phyloP scores from a whole-genome alignment of 2,888 invertebrate species.

The Trissoscelio sp. region DNA sequence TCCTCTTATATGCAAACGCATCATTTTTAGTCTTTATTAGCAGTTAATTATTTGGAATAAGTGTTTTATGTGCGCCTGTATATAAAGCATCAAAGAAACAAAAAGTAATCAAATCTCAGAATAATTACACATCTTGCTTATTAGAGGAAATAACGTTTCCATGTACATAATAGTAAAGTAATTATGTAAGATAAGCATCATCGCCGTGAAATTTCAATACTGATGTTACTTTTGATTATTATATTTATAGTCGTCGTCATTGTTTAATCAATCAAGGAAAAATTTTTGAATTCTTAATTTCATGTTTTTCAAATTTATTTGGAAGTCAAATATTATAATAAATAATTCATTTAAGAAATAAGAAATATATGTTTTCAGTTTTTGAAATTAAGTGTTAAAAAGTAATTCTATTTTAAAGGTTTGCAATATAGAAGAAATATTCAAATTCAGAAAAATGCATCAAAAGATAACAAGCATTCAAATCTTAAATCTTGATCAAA shows the following conservation, averaged over 20 bases:
- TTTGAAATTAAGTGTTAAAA: no score
- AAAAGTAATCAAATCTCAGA: constrained; percentile 19
- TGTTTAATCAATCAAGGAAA: neutral
- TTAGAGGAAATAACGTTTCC: constrained; percentile 18
- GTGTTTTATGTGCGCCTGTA: neutral
- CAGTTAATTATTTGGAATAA: constrained; percentile 11
- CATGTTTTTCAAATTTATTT: no score
- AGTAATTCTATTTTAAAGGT: no score
- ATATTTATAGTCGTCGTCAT: no score
- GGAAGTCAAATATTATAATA: no score
- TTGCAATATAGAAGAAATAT: no score
- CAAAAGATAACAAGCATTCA: no score
- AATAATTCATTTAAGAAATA: no score
- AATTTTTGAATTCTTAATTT: neutral
- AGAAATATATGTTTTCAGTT: no score
- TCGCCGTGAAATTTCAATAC: neutral
- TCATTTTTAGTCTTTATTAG: constrained; percentile 7
- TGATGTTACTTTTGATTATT: neutral
- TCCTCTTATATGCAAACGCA: neutral
- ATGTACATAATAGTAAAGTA: constrained; percentile 18
- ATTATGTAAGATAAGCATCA: constrained; percentile 27
- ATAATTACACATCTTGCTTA: constrained; percentile 8
- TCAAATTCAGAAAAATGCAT: no score
- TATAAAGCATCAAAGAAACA: constrained; percentile 26
- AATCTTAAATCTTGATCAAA: no score